These are phyloP conservation scores for Heterochromis multidens DNA, from an alignment of 2,113 vertebrate genomes.

Conservation along the genomic window DNA sequence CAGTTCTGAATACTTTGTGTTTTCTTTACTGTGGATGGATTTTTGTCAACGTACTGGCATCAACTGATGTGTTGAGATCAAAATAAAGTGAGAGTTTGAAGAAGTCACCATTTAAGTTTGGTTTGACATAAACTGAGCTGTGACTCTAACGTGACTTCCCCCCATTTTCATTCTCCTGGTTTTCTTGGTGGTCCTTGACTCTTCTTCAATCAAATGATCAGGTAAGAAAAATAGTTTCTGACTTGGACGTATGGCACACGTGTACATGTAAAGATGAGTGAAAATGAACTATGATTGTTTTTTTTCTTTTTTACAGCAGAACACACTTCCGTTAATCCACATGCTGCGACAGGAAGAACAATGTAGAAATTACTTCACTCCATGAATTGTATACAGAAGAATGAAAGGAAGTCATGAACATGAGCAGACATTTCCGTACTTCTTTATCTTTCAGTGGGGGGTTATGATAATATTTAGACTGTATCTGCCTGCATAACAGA, in stretches of 20 bases:
- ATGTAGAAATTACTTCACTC: conserved; percentile 10
- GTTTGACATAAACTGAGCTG: neutral
- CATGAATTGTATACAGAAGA: neutral
- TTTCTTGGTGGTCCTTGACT: neutral
- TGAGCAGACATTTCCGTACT: conserved; percentile 25
- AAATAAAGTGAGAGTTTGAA: neutral
- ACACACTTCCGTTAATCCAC: neutral
- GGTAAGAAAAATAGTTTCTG: conserved; percentile 38
- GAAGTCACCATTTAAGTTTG: neutral
- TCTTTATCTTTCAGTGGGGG: conserved; percentile 2
- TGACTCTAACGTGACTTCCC: neutral
- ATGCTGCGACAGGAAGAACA: neutral
- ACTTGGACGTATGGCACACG: neutral
- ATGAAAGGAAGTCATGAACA: conserved; percentile 22
- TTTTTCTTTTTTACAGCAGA: neutral
- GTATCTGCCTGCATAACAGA: conserved; percentile 20
- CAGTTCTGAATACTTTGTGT: neutral
- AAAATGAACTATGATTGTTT: neutral
- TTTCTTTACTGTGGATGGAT: neutral
- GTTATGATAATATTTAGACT: conserved; percentile 30
- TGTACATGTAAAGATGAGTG: neutral
- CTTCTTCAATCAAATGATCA: neutral
- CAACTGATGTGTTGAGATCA: neutral
- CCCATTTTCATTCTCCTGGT: neutral
- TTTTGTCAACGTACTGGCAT: neutral